Base-by-base conservation (phyloP, 2,113 vertebrate species). In the Varanus komodoensis region DNA sequence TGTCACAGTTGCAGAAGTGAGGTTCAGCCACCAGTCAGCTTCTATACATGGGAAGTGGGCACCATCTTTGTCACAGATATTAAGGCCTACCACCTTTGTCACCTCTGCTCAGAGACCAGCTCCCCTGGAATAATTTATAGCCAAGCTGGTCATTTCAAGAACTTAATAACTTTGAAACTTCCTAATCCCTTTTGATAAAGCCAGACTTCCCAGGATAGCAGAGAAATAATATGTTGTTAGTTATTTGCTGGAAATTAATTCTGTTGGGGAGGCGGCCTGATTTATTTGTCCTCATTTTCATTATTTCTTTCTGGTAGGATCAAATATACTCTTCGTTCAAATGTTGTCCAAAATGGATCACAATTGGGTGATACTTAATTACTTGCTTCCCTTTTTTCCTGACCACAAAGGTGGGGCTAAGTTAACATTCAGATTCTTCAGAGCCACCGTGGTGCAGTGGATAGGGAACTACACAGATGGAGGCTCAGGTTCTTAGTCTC, bases 271-370 rank as follows among this genome's bases (percentile, higher is more conserved):
- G 77, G 77, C 21, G 21, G 44, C 44, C 21, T 38, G 44, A 25
- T 77, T 77, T 48, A 11, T 50, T 64, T 64, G 77, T 79, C 8
- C 77, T 25, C 23, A 3, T 44, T 50, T 79, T 79, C 44, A 50
- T 50, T 79, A 50, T 79, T 79, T 44, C 44, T 15, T 23, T 44
- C 44, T 12, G 44, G 44, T 44, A 79, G 25, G 44, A 50, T 79
- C 38, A 78, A 25, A 25, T 79, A 21, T 79, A 44, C n/a, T 74
- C 52, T 80, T 3, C 87, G 34, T 90, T 86, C 93, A 91, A 87
- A 79, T 92, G 17, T 87, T 93, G 64, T 32, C 52, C 81, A 84
- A 77, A 93, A 94, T 92, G 73, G 73, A 57, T 91, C 95, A 92
- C 69, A 87, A 91, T 93, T 93, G 81, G 38, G 57, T 12, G 92